These are phyloP conservation scores for rabbit (Oryctolagus cuniculus) DNA, from an alignment of 2,113 vertebrate genomes.

Conservation along the genomic window DNA sequence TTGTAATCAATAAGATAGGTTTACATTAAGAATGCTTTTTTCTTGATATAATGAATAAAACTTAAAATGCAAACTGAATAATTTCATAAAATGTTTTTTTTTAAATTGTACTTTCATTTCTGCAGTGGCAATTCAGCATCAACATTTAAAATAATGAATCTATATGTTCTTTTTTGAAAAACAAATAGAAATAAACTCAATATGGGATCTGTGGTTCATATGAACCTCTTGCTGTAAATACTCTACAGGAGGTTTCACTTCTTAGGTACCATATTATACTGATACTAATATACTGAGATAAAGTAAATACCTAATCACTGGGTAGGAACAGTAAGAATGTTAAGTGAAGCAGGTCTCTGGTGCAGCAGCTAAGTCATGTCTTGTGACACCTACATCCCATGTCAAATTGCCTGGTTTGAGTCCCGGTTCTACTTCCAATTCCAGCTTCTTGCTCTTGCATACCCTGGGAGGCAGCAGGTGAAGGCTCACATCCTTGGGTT, in stretches of 20 bases:
- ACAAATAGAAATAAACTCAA: constrained; percentile 82
- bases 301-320: constrained; percentile 78
- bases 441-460: no score
- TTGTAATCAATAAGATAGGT: constrained; percentile 63
- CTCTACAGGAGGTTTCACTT: constrained; percentile 81
- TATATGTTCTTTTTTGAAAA: constrained; percentile 81
- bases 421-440: no score
- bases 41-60: constrained; percentile 74
- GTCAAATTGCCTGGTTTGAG: no score
- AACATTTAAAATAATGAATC: constrained; percentile 86
- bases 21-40: constrained; percentile 63
- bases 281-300: constrained; percentile 75
- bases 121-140: constrained; percentile 81
- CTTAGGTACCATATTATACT: constrained; percentile 78
- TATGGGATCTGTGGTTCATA: constrained; percentile 83
- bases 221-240: constrained; percentile 80
- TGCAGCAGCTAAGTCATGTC: no score
- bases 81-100: constrained; percentile 75
- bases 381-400: no score
- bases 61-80: constrained; percentile 72
- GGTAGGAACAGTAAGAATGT: constrained; percentile 75
- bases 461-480: no score
- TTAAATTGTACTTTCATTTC: constrained; percentile 83
- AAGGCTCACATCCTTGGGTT: no score
- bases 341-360: constrained; percentile 48